Percentiles rank a stretch among this genome's conserved stretches.
phyloP scores from a whole-genome alignment of 1,140 invertebrate species.

The Aphaenogaster ashmeadi region DNA sequence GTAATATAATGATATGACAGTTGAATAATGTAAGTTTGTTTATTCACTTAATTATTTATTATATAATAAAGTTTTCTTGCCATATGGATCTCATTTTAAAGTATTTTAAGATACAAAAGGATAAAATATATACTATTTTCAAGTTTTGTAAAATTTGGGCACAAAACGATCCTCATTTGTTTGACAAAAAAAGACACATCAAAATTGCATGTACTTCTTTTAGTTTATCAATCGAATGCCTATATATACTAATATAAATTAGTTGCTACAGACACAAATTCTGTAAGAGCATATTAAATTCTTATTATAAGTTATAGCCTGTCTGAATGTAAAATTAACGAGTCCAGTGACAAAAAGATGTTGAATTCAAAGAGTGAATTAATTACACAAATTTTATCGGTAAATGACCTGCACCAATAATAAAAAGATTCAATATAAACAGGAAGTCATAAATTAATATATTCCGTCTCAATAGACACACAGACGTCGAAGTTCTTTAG shows the following conservation, averaged over 20 bases:
- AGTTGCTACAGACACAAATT: neutral
- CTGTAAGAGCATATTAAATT: neutral
- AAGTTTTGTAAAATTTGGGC: too few relatives aligned
- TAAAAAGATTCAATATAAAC: neutral
- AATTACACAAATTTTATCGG: conserved; percentile 10
- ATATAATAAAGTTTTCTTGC: too few relatives aligned
- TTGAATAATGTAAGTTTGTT: neutral
- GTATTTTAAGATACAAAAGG: too few relatives aligned
- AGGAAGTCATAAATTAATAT: neutral
- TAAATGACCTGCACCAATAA: neutral
- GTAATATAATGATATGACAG: neutral
- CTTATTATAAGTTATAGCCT: neutral
- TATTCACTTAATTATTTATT: too few relatives aligned
- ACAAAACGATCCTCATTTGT: neutral
- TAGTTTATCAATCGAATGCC: too few relatives aligned
- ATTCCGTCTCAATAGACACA: neutral
- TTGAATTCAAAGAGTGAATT: neutral
- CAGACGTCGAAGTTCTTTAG: neutral
- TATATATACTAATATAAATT: too few relatives aligned
- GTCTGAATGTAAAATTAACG: neutral
- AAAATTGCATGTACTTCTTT: too few relatives aligned
- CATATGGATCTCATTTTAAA: too few relatives aligned
- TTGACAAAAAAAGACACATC: neutral
- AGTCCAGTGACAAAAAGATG: neutral
- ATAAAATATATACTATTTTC: too few relatives aligned